phyloP scores from a whole-genome alignment of 92 coral and sea anemone species.

The Desmophyllum pertusum region DNA sequence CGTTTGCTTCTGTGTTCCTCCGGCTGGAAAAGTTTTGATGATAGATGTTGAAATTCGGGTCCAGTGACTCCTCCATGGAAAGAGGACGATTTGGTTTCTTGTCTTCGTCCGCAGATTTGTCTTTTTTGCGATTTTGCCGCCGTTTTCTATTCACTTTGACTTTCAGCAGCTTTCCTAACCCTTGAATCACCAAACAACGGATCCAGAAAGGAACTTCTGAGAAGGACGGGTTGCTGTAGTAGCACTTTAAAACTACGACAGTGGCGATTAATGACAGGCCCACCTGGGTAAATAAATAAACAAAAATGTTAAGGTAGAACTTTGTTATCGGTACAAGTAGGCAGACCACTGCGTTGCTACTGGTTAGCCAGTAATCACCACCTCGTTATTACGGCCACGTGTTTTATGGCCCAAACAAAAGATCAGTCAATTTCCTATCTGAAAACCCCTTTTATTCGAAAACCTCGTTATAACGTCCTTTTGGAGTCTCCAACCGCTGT shows the following conservation, averaged over 20 bases:
- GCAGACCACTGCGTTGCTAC: no score
- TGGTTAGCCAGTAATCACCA: no score
- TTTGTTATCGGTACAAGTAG: neutral
- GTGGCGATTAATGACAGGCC: conserved; percentile 90
- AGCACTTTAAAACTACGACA: conserved; percentile 80
- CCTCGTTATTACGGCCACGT: no score
- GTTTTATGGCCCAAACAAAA: no score
- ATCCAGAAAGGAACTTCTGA: conserved; percentile 90
- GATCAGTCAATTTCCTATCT: no score
- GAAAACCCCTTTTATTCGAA: no score
- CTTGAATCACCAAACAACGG: conserved; percentile 66
- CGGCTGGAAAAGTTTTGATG: conserved; percentile 28
- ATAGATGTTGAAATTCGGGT: conserved; percentile 23
- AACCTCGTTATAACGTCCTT: no score
- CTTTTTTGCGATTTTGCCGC: conserved; percentile 26
- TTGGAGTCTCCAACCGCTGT: no score
- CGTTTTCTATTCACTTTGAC: conserved; percentile 56
- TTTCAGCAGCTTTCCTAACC: conserved; percentile 71
- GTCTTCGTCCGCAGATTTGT: conserved; percentile 15
- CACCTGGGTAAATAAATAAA: conserved; percentile 51
- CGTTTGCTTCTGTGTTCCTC: conserved; percentile 27
- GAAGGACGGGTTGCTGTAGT: conserved; percentile 82
- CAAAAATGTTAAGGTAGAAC: neutral
- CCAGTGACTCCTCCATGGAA: conserved; percentile 27
- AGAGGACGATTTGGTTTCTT: conserved; percentile 34